Evolutionary conservation across 2,113 vertebrate genomes (phyloP).

Genomic region (Centropristis striata): DNA sequence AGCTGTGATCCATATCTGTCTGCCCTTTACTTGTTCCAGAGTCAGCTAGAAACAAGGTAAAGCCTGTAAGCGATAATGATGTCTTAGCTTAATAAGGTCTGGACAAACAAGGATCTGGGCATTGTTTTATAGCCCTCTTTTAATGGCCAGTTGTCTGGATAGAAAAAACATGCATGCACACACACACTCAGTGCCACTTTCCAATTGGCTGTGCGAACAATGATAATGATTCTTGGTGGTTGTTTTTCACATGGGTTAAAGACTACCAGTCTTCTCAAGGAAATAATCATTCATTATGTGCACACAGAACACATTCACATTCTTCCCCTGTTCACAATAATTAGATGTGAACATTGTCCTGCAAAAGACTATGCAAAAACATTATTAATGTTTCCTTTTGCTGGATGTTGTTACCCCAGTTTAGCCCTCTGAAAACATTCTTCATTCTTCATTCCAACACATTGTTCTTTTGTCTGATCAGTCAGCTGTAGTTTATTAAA

Average conservation of each 20-base stretch:
- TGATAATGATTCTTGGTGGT: not conserved
- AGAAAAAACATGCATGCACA: not conserved
- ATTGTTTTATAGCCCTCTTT: slow-evolving; percentile 15
- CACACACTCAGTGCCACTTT: not conserved
- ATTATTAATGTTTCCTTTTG: not conserved
- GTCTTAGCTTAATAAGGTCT: slow-evolving; percentile 27
- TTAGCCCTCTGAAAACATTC: no score
- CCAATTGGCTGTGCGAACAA: not conserved
- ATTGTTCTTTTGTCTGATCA: no score
- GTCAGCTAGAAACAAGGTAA: slow-evolving; percentile 15
- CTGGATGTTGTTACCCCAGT: not conserved
- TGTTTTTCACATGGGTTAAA: not conserved
- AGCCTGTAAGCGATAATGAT: slow-evolving; percentile 2
- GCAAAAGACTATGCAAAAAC: not conserved
- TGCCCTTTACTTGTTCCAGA: not conserved
- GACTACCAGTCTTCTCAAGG: not conserved
- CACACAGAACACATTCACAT: not conserved
- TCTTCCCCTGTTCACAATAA: not conserved
- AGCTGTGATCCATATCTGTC: not conserved
- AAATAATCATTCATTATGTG: not conserved
- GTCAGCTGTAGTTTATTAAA: no score
- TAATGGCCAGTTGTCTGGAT: slow-evolving; percentile 6
- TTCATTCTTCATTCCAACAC: no score
- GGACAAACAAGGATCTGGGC: slow-evolving; percentile 16
- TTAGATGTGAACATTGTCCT: not conserved